Base-by-base conservation (phyloP, 35 echinoderm and acorn worm species). In the Holothuria glaberrima region DNA sequence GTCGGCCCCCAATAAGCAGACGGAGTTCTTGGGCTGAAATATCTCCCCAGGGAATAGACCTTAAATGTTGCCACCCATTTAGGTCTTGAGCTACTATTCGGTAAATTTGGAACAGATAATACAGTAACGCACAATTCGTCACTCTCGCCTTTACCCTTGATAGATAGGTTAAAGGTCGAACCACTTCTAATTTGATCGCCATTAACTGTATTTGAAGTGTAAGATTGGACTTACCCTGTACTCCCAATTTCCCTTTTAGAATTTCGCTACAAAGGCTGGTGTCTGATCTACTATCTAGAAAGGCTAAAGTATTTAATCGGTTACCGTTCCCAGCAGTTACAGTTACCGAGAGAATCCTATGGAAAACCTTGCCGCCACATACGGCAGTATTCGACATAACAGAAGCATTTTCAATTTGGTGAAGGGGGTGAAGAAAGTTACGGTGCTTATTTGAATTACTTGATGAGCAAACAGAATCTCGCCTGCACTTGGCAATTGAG, bases 221-320 rank as follows among this genome's bases (percentile, higher is more conserved):
- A 90, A 9, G 50, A 65, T 21, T 62, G 12, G 74, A 33, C 12
- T 90, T 90, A 12, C 89, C 89, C 32, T 62, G 4, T 24, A 82
- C n/a, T 5, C 89, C 59, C 18, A 90, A 45, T 10, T 82, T 79
- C 35, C 82, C 68, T 36, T 33, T 64, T 41, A 65, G 59, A 13
- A 0, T 9, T 46, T 90, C 57, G 17, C 48, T 60, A 32, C 89
- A 90, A 18, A 90, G 29, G 21, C 32, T 90, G 35, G 89, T 90
- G 63, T 90, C 89, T 66, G 89, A 90, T 6, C 89, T 75, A 67
- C 35, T 80, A 31, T 90, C 89, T 21, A 90, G 36, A 16, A 90
- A n/a, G 25, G 89, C 75, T 20, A 67, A 34, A 17, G 89, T 90
- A 66, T 69, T 30, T 25, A 90, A 44, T 35, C n/a, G 58, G 80